These are phyloP conservation scores for Apis cerana DNA, from an alignment of 1,140 invertebrate species.

Conservation along the genomic window DNA sequence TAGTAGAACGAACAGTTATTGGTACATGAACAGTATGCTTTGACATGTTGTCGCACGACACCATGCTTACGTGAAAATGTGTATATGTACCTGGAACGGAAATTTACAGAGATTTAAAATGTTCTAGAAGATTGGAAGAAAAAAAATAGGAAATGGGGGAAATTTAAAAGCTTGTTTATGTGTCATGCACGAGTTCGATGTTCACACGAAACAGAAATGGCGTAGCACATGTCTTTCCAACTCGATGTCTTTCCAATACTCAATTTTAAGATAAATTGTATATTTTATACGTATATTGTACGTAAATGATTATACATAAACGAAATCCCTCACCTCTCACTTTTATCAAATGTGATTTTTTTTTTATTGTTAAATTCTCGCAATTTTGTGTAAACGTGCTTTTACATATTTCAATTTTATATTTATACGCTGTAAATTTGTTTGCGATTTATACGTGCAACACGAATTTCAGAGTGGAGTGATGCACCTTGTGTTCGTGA, in stretches of 20 bases:
- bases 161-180: conserved; percentile 56
- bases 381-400: conserved; percentile 2
- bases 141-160: background rate
- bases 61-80: conserved; percentile 46
- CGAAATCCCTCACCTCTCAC: background rate
- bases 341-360: no score
- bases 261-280: conserved; percentile 20
- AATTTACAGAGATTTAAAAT: background rate
- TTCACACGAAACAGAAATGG: conserved; percentile 65
- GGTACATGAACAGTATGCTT: conserved; percentile 27
- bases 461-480: conserved; percentile 13
- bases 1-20: conserved; percentile 60
- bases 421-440: background rate
- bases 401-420: background rate
- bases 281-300: conserved; percentile 17
- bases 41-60: conserved; percentile 53
- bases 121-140: background rate
- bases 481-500: background rate
- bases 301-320: conserved; percentile 11
- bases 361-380: conserved; percentile 2
- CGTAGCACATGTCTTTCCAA: conserved; percentile 76
- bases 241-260: conserved; percentile 61
- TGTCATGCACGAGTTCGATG: conserved; percentile 71
- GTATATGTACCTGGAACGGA: background rate
- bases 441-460: background rate